Evolutionary conservation across 2,113 vertebrate species (phyloP), one percentile per base, ranked within the genome.

Genomic region (Hystrix cristata): DNA sequence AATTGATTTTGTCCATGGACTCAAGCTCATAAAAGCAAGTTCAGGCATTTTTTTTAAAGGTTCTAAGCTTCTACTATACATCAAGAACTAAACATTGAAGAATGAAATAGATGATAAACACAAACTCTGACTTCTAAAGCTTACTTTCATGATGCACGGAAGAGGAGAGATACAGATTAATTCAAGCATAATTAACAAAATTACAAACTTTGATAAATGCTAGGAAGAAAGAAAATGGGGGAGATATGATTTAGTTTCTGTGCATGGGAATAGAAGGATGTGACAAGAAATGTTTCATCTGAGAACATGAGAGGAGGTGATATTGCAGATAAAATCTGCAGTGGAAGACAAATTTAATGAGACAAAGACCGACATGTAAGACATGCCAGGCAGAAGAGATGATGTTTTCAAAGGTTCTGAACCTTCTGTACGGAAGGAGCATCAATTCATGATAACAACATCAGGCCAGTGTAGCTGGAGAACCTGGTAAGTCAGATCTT

Each of bases 331-430:
- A 74, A 92, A 93, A 87, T 92, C 1, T 69, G 4, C 10, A 65
- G n/a, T 7, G 5, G 8, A 92, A 65, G 29, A 86, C 53, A 76
- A 72, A 43, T 64, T 71, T 71, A 72, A 83, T 15, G 34, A 94
- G 64, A 69, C 25, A 78, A 81, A 34, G 21, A 55, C 55, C 10
- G 0, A 46, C n/a, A 79, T 16, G 11, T 38, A 84, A 65, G 7
- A 55, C 53, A 82, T 93, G 84, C 29, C 43, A 60, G 31, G 10
- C 18, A 72, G 38, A 86, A 10, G 29, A 11, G 59, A 80, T 25
- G 48, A 25, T 64, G 6, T 72, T 76, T 94, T 34, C 46, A 85
- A 90, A 96, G 53, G 81, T 93, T 19, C n/a, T 81, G 38, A 92
- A 74, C 29, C 43, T 38, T 72, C 59, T 11, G 1, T 4, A 2